These are phyloP conservation scores for Odontamblyopus rebecca DNA, from an alignment of 2,797 vertebrate genomes.

Conservation along the genomic window DNA sequence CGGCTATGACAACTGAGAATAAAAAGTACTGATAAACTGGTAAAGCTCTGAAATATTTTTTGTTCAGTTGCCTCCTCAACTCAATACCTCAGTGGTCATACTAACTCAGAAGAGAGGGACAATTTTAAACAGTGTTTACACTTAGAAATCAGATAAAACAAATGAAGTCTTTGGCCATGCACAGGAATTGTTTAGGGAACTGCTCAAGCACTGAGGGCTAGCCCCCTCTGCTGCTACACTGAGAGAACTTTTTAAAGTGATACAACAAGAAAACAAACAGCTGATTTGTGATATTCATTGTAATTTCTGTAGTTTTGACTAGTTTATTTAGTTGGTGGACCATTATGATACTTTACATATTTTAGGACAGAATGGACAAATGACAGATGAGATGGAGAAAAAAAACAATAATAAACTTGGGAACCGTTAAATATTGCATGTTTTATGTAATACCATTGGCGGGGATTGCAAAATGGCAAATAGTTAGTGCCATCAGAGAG, in stretches of 20 bases:
- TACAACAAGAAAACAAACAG: not conserved
- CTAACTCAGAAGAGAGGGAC: not conserved
- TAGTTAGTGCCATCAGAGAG: no score
- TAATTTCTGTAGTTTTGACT: not conserved
- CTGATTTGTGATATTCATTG: not conserved
- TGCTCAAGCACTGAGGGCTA: not conserved
- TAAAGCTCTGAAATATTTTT: not conserved
- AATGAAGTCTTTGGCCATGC: not conserved
- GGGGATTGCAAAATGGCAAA: no score
- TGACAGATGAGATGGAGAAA: no score
- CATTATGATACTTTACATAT: no score
- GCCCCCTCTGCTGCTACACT: not conserved
- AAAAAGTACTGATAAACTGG: no score
- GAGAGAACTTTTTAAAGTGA: not conserved
- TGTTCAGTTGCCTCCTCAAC: not conserved
- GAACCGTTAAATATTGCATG: not conserved
- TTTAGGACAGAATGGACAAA: no score
- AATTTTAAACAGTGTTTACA: no score
- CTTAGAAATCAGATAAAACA: no score
- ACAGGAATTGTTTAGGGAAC: not conserved
- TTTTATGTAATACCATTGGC: no score
- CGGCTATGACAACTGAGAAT: no score
- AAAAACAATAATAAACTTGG: no score
- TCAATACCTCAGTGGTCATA: not conserved
- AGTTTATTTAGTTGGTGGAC: not conserved